A percentile compares a stretch with the other conserved stretches of the same genome.
Evolutionary conservation across 2,888 invertebrate genomes (phyloP).

Genomic region (Caenorhabditis sinica): DNA sequence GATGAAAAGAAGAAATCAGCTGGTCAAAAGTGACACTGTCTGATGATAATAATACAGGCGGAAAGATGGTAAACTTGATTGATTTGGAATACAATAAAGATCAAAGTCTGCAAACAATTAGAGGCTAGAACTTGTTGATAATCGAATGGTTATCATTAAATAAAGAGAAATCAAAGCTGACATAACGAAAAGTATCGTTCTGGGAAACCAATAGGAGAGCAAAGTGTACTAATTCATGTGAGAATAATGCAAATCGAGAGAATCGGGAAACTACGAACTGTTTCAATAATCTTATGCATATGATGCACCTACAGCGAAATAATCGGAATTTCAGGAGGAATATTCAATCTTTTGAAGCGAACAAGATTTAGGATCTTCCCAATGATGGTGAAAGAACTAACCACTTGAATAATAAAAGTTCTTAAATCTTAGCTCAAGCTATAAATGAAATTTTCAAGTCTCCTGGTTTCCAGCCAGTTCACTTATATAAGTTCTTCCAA

Average conservation of each 20-base stretch:
- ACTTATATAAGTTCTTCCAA: no score
- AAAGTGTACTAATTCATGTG: background rate
- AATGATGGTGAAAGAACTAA: no score
- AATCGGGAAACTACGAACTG: background rate
- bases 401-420: no score
- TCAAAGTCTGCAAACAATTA: constrained; percentile 6
- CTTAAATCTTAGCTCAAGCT: no score
- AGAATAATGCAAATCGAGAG: background rate
- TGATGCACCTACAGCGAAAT: no score
- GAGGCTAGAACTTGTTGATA: constrained; percentile 3
- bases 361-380: no score
- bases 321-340: no score
- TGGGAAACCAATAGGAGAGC: no score
- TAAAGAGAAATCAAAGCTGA: background rate
- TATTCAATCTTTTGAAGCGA: no score
- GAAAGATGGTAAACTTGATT: constrained; percentile 25
- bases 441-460: no score
- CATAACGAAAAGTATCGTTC: background rate
- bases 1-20: constrained; percentile 31
- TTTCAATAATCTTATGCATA: no score
- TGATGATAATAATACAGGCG: constrained; percentile 23
- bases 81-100: constrained; percentile 1
- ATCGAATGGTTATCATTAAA: background rate
- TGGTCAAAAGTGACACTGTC: constrained; percentile 12
- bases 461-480: no score